Conservation (phyloP, 1,140 invertebrate genomes). For the Arion vulgaris region DNA sequence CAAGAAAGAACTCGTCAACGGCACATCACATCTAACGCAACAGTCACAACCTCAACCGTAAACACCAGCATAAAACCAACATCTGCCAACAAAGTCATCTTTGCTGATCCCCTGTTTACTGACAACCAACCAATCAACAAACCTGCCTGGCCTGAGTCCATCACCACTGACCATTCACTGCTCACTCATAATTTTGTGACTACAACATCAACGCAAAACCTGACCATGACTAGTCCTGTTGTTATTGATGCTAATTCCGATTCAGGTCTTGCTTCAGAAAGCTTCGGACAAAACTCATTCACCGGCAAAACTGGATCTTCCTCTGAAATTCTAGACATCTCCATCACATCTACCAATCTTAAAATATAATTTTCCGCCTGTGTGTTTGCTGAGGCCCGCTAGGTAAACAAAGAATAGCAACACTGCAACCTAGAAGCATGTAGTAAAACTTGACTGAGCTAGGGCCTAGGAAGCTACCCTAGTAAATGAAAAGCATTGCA, state of each 20-base stretch:
- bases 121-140: not conserved
- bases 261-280: conserved; percentile 48
- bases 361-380: too few species aligned
- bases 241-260: conserved; percentile 49
- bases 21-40: conserved; percentile 19
- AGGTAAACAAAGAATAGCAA: too few species aligned
- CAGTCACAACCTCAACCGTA: not conserved
- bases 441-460: too few species aligned
- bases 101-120: conserved; percentile 21
- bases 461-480: too few species aligned
- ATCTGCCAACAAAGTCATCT: conserved; percentile 14
- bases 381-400: not conserved
- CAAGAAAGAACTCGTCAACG: conserved; percentile 44
- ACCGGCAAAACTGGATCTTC: not conserved
- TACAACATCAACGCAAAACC: conserved; percentile 16
- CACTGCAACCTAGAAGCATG: not conserved
- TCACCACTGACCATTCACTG: conserved; percentile 12
- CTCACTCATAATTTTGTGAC: not conserved
- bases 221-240: not conserved
- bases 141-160: not conserved
- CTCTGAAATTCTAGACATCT: not conserved
- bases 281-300: conserved; percentile 13
- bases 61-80: conserved; percentile 13
- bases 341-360: not conserved
- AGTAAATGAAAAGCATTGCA: too few species aligned